Base-by-base conservation (phyloP, 2,113 vertebrate species). In the Istiophorus platypterus region DNA sequence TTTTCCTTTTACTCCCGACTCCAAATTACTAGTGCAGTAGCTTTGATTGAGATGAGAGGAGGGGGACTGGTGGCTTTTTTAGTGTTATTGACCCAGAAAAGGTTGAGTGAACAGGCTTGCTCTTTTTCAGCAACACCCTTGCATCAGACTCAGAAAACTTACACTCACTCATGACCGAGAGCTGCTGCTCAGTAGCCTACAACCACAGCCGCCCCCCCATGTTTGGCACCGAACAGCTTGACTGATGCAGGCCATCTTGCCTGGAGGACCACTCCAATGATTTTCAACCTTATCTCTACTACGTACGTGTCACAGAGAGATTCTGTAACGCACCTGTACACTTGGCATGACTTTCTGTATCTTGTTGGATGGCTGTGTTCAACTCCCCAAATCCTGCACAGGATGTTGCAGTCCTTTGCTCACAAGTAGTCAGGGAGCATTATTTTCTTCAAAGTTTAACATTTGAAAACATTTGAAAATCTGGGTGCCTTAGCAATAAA, bases 1-100 rank as follows among this genome's bases (percentile, higher is more conserved):
- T 92, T 93, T 90, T 89, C 90, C 72, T 79, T 84, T 85, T 81
- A 88, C 22, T n/a, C 80, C 67, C 5, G 80, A n/a, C 87, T 82
- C 81, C 89, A 88, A 89, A 90, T 90, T 89, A 90, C 84, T 42
- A 85, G 86, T 20, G 73, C 86, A 76, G 27, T 69, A 52, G 78
- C 72, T 88, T 87, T 87, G 82, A 88, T 76, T 90, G 81, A 86
- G 92, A 85, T 63, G 82, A 89, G 86, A 79, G 61, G 67, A 86
- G 70, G 72, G 77, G 87, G 65, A 89, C 81, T 59, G 63, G 56
- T 74, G 85, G 72, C 73, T 87, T 87, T 88, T 89, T 92, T 83
- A 85, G 72, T 88, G 85, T 87, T 91, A 90, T 82, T 91, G 89
- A 92, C 88, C 88, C 84, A 90, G 87, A 87, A 90, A 84, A 84